Percentiles rank a stretch among this genome's conserved stretches.
phyloP scores from a whole-genome alignment of 2,797 vertebrate genomes.

The Gymnodraco acuticeps region DNA sequence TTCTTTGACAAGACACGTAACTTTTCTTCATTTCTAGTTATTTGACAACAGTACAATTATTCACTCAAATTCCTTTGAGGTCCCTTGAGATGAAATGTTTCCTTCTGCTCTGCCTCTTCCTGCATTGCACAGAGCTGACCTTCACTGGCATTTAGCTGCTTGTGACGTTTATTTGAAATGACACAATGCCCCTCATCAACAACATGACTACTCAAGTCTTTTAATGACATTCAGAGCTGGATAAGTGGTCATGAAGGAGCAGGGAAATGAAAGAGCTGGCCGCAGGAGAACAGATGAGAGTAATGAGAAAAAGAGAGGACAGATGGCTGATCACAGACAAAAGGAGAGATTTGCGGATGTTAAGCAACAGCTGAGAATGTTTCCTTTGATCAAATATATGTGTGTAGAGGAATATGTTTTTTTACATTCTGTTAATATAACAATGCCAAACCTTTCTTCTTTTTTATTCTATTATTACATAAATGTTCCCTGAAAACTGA shows the following conservation, averaged over 20 bases:
- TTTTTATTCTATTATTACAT: not conserved
- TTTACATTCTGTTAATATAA: not conserved
- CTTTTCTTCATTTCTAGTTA: not conserved
- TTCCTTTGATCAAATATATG: constrained; percentile 1
- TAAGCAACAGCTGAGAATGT: not conserved
- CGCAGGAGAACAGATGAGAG: not conserved
- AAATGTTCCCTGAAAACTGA: not conserved
- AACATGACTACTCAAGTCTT: constrained; percentile 8
- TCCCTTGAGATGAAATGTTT: constrained; percentile 9
- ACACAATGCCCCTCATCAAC: constrained; percentile 29
- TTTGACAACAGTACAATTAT: not conserved
- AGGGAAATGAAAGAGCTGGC: constrained; percentile 10
- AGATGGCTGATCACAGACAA: not conserved
- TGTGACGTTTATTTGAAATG: constrained; percentile 18
- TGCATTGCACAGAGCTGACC: constrained; percentile 14
- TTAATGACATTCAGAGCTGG: constrained; percentile 29
- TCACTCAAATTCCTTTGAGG: constrained; percentile 1
- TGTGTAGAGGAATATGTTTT: not conserved
- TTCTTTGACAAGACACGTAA: not conserved
- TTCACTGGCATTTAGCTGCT: constrained; percentile 34
- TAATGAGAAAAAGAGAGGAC: not conserved
- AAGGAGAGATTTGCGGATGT: not conserved
- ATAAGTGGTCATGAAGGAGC: not conserved
- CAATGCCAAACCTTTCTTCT: not conserved
- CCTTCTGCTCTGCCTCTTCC: constrained; percentile 7